Percentiles rank a stretch among this genome's conserved stretches.
Conservation (phyloP, 2,888 invertebrate genomes). For the Mongoloraphidia duomilia region DNA sequence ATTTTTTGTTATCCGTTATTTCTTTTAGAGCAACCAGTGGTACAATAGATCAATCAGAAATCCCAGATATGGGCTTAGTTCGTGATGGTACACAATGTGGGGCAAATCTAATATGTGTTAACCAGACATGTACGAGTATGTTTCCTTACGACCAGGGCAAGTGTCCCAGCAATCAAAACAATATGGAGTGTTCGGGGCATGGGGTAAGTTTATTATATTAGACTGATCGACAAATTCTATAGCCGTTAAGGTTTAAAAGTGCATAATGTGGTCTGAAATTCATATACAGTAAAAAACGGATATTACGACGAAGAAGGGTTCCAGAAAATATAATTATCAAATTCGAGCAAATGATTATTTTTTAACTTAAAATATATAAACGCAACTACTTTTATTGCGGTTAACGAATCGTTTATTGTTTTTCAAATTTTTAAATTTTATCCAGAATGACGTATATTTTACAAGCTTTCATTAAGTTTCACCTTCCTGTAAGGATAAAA, state of each 20-base stretch:
- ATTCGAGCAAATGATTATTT: too few relatives aligned
- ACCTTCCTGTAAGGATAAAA: too few relatives aligned
- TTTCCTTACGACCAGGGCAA: conserved; percentile 73
- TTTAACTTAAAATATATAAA: too few relatives aligned
- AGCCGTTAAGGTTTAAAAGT: not conserved
- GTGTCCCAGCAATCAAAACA: conserved; percentile 81
- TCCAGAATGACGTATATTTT: too few relatives aligned
- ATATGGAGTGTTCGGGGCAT: conserved; percentile 83
- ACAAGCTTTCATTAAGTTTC: too few relatives aligned
- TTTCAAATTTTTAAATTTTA: too few relatives aligned
- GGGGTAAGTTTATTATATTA: conserved; percentile 64
- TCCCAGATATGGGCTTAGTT: conserved; percentile 71
- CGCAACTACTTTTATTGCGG: too few relatives aligned
- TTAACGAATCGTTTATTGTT: too few relatives aligned
- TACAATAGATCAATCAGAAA: conserved; percentile 41
- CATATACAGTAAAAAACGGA: too few relatives aligned
- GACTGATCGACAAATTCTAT: not conserved
- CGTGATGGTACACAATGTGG: conserved; percentile 91
- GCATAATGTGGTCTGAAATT: not conserved
- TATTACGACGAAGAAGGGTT: too few relatives aligned
- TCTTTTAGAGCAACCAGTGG: conserved; percentile 56
- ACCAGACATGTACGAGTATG: conserved; percentile 81
- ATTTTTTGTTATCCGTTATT: not conserved
- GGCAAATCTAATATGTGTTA: conserved; percentile 82
- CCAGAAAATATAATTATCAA: too few relatives aligned